Evolutionary conservation across 2,113 vertebrate species (phyloP).

Genomic region (Anarhynchus alexandrinus): DNA sequence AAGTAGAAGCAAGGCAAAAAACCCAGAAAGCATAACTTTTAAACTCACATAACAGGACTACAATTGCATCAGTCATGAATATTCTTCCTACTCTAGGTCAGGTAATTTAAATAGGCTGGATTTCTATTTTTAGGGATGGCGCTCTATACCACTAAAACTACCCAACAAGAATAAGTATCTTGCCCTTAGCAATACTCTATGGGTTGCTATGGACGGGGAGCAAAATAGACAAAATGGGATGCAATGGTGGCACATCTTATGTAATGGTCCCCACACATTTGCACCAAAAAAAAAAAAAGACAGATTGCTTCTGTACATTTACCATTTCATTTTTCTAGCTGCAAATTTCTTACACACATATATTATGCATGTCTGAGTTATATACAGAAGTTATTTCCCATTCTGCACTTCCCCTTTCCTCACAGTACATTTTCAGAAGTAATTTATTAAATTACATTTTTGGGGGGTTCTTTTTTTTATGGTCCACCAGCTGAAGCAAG

Average conservation of each 20-base stretch:
- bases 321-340: not conserved
- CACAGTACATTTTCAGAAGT: not conserved
- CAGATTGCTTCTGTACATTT: not conserved
- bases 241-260: not conserved
- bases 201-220: not conserved
- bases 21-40: fast-evolving
- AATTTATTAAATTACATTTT: not conserved
- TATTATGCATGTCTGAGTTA: not conserved
- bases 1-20: not conserved
- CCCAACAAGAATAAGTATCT: not conserved
- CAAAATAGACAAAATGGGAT: not conserved
- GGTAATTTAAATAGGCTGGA: not conserved
- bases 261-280: not conserved
- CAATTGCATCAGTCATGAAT: not conserved
- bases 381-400: not conserved
- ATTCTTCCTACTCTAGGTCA: not conserved
- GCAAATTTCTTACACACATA: not conserved
- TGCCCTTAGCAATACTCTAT: not conserved
- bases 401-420: not conserved
- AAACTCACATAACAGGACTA: not conserved
- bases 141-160: not conserved
- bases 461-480: not conserved
- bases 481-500: not conserved
- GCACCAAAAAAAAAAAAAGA: not conserved
- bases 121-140: not conserved